phyloP scores from a whole-genome alignment of 2,113 vertebrate genomes.

The Trematocara marginatum region DNA sequence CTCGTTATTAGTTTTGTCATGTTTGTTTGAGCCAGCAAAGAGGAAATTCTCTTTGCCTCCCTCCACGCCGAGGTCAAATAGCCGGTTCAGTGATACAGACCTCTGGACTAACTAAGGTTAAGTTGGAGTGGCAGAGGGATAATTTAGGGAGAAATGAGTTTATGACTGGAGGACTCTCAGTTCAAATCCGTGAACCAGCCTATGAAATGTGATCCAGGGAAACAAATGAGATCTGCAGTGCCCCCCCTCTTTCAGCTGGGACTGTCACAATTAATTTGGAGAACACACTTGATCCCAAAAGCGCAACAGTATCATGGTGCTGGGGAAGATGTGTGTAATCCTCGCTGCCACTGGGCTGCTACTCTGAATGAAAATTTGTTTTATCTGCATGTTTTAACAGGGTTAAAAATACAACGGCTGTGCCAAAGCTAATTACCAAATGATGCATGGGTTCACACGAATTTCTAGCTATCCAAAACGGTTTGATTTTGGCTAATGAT shows the following conservation, averaged over 20 bases:
- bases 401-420: conserved; percentile 11
- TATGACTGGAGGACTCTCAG: conserved; percentile 21
- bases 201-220: conserved; percentile 43
- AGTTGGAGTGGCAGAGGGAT: conserved; percentile 26
- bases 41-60: not conserved
- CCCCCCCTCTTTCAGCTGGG: conserved; percentile 1
- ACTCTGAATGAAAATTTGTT: conserved; percentile 21
- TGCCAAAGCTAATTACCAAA: conserved; percentile 27
- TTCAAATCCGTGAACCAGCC: conserved; percentile 20
- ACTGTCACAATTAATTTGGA: conserved; percentile 50
- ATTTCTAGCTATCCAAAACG: conserved; percentile 2
- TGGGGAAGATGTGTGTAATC: conserved; percentile 32
- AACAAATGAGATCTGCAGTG: conserved; percentile 47
- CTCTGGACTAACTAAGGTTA: conserved; percentile 34
- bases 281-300: conserved; percentile 29
- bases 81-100: not conserved
- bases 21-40: not conserved
- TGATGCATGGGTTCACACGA: not conserved
- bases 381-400: conserved; percentile 1
- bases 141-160: conserved; percentile 39
- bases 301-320: conserved; percentile 5
- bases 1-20: not conserved
- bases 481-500: not conserved
- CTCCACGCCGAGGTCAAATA: not conserved
- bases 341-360: not conserved